phyloP scores from a whole-genome alignment of 2,113 vertebrate genomes.

The Rallus limicola region DNA sequence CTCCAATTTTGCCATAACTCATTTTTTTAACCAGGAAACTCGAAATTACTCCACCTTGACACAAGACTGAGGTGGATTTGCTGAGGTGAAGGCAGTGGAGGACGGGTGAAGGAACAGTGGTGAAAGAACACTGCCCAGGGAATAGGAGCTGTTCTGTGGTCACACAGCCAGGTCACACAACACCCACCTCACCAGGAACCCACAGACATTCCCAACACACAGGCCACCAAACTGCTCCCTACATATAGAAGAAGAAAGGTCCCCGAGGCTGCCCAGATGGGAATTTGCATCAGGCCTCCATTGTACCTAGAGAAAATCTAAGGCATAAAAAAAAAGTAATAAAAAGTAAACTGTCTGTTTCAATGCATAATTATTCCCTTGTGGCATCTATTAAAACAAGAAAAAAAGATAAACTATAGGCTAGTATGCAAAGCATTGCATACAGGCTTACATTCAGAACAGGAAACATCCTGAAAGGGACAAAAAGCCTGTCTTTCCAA shows the following conservation, averaged over 20 bases:
- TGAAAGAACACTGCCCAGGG: neutral
- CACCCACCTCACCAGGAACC: neutral
- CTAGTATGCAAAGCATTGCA: neutral
- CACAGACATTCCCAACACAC: neutral
- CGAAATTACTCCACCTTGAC: neutral
- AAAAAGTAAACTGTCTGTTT: neutral
- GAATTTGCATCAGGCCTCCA: neutral
- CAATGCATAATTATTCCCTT: neutral
- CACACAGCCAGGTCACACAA: neutral
- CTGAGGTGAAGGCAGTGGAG: neutral
- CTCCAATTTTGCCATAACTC: neutral
- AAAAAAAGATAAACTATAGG: neutral
- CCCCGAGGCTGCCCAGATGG: neutral
- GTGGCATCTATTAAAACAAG: neutral
- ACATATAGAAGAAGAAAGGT: neutral
- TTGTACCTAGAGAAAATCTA: neutral
- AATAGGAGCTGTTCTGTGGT: neutral
- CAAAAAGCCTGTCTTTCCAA: neutral
- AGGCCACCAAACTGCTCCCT: neutral
- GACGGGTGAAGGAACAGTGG: neutral
- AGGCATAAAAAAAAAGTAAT: neutral
- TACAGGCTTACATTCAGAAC: neutral
- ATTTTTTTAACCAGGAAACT: neutral
- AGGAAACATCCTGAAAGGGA: neutral
- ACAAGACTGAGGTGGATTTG: neutral